Evolutionary conservation across 2,888 invertebrate species (phyloP), one percentile per base, ranked within the genome.

Genomic region (Hyposoter dolosus): DNA sequence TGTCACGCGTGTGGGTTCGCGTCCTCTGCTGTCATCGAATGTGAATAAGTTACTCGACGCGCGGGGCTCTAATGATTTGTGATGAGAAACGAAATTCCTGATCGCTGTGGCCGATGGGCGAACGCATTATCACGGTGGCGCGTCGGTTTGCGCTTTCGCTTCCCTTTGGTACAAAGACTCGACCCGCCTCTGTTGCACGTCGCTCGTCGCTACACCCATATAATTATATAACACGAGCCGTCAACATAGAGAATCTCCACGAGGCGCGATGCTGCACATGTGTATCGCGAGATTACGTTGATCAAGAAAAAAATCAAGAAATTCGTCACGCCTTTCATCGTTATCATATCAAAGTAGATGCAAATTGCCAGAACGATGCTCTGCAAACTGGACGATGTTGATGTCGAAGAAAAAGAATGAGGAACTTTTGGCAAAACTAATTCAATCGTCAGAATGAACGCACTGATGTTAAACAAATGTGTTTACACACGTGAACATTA

Each of bases 141-240:
- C 43, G 63, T 74, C 72, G 60, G 28, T n/a, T n/a, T 53, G 1
- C 7, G 6, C 28, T 35, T 35, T 65, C 65, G 65, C 28, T 35
- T 65, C 17, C 32, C 19, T 23, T 56, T 56, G 23, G 43, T 15
- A 47, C n/a, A 47, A 60, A 35, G 71, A 56, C 47, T 32, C n/a
- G 35, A 32, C 45, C 56, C 60, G 56, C 56, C 56, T 82, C 77
- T 63, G 60, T 82, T 74, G 68, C 65, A 75, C 80, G 89, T 90
- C 35, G 35, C 35, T 35, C 5, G 92, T 91, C 91, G 90, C 90
- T 89, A 91, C 43, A 43, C n/a, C 32, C 91, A 92, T 92, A 92
- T 92, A 91, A 91, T 90, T 28, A 32, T 28, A 32, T 17, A 17
- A 6, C 28, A 32, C 60, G 60, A 60, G n/a, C 50, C 19, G 47